Conservation (phyloP, 2,888 invertebrate species). For the Ormyrus labotus region DNA sequence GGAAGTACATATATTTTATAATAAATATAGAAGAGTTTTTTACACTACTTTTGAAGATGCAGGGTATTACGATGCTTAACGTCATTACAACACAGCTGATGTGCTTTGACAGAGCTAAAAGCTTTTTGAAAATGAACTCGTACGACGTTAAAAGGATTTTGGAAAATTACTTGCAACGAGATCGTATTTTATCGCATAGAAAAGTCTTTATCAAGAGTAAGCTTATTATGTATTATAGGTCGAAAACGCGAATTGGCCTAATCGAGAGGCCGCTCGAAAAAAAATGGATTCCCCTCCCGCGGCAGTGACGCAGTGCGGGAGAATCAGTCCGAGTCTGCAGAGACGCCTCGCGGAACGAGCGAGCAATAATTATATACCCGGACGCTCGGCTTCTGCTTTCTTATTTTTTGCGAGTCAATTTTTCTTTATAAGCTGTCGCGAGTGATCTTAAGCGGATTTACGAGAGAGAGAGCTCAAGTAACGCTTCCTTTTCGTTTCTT, state of each 20-base stretch:
- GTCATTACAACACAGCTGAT: slow-evolving; percentile 23
- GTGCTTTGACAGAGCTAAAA: slow-evolving; percentile 24
- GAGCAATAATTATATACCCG: no score
- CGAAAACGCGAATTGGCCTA: no score
- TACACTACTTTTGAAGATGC: neutral
- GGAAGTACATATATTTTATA: neutral
- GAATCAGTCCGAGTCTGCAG: slow-evolving; percentile 1
- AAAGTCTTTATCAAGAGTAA: no score
- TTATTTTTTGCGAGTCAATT: no score
- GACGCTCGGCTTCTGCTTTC: no score
- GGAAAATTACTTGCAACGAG: neutral
- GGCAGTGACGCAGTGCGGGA: slow-evolving; percentile 40
- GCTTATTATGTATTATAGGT: no score
- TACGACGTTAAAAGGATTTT: slow-evolving; percentile 6
- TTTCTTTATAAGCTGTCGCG: no score
- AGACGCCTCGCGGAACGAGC: no score
- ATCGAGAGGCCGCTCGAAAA: neutral
- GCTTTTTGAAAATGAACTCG: slow-evolving; percentile 27
- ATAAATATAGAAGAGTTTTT: no score
- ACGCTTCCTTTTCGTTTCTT: no score
- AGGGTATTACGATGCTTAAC: slow-evolving; percentile 10
- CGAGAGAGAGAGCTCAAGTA: no score
- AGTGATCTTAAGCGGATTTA: no score
- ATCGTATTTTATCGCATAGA: neutral
- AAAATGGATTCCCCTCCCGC: neutral